phyloP scores from a whole-genome alignment of 1,140 invertebrate species.

The Zeugodacus cucurbitae region DNA sequence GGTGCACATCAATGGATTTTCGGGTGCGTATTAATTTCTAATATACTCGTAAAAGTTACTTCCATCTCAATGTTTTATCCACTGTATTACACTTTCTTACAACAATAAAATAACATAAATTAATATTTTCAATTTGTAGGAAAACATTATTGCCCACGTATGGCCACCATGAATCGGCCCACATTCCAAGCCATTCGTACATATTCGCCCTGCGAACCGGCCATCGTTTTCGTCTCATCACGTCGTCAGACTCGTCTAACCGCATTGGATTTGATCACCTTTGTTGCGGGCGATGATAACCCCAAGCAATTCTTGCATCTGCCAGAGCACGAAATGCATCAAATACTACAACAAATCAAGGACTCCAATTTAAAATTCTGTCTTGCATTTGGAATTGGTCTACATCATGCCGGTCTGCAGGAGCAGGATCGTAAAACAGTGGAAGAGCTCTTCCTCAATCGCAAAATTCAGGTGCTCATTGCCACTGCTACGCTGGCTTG shows the following conservation, averaged over 20 bases:
- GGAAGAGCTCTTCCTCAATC: conserved; percentile 96
- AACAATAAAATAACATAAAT: too few species aligned
- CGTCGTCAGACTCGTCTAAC: conserved; percentile 96
- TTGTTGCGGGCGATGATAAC: conserved; percentile 89
- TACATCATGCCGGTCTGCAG: conserved; percentile 96
- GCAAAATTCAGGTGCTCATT: conserved; percentile 98
- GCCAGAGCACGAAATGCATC: conserved; percentile 84
- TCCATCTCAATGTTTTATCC: background rate
- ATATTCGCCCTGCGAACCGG: conserved; percentile 90
- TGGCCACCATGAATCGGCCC: conserved; percentile 99
- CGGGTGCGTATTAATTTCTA: conserved; percentile 72
- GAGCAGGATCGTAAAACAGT: conserved; percentile 91
- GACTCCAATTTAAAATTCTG: conserved; percentile 95
- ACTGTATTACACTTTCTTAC: background rate
- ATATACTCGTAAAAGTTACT: background rate
- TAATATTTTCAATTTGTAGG: conserved; percentile 69
- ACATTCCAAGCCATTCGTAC: conserved; percentile 94
- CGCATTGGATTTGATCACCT: conserved; percentile 95
- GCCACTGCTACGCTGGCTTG: conserved; percentile 98
- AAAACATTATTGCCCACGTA: conserved; percentile 98
- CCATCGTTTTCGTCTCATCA: conserved; percentile 97
- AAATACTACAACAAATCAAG: conserved; percentile 79
- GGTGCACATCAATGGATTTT: conserved; percentile 89
- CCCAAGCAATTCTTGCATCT: conserved; percentile 97
- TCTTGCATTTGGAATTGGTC: conserved; percentile 96